Evolutionary conservation across 2,888 invertebrate genomes (phyloP).

Genomic region (Drosophila paucipuncta): DNA sequence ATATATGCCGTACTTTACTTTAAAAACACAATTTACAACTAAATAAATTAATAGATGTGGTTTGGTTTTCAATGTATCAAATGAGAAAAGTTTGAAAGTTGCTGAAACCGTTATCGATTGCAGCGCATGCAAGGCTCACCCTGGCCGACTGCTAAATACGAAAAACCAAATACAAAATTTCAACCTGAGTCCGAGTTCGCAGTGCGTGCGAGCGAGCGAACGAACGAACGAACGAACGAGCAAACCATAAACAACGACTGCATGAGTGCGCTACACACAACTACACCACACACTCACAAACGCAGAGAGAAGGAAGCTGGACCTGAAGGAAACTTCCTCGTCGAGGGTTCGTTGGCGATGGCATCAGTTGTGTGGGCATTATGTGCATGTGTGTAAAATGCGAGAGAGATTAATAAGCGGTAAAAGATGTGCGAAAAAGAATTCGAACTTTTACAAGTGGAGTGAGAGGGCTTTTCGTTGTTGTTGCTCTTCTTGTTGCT

Average conservation of each 20-base stretch:
- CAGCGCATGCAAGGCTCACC: conserved; percentile 35
- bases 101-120: not conserved
- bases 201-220: conserved; percentile 14
- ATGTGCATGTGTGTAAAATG: not conserved
- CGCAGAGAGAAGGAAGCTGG: conserved; percentile 2
- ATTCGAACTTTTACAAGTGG: not conserved
- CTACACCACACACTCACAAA: not conserved
- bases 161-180: conserved; percentile 7
- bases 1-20: not conserved
- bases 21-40: not conserved
- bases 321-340: conserved; percentile 3
- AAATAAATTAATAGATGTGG: not conserved
- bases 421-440: not conserved
- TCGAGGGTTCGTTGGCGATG: conserved; percentile 11
- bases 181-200: conserved; percentile 5
- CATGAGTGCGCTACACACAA: conserved; percentile 25
- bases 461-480: not conserved
- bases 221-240: conserved; percentile 2
- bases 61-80: not conserved
- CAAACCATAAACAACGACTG: conserved; percentile 17
- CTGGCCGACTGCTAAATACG: conserved; percentile 5
- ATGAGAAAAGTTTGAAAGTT: not conserved
- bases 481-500: not conserved
- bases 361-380: conserved; percentile 3
- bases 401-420: conserved; percentile 10